Evolutionary conservation across 2,888 invertebrate species (phyloP).

Genomic region (Zygogramma bicolorata): DNA sequence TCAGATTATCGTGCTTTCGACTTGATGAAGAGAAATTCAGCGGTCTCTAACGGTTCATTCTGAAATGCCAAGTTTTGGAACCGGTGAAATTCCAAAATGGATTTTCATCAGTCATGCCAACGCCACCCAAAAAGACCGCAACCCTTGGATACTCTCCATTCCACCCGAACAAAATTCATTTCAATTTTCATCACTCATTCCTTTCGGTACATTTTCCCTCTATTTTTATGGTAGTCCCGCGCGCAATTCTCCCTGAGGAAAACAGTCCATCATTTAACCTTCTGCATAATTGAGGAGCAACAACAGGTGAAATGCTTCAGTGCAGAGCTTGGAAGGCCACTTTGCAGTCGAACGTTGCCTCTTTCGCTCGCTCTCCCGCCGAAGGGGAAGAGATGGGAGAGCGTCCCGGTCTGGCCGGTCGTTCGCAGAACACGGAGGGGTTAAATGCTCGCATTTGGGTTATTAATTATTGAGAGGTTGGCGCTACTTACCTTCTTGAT

Average conservation of each 20-base stretch:
- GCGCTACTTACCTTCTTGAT: slow-evolving; percentile 67
- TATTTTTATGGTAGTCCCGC: background rate
- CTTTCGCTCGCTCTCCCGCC: slow-evolving; percentile 28
- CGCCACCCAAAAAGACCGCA: too few species aligned
- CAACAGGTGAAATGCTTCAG: slow-evolving; percentile 60
- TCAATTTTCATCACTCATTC: background rate
- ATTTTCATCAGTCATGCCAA: too few species aligned
- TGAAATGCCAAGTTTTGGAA: too few species aligned
- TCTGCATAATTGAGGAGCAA: slow-evolving; percentile 59
- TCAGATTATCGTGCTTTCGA: too few species aligned
- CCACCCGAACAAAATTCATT: background rate
- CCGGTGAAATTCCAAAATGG: too few species aligned
- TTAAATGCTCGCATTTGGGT: slow-evolving; percentile 63
- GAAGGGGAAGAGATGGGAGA: background rate
- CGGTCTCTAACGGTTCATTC: too few species aligned
- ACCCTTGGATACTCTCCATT: background rate
- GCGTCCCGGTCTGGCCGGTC: background rate
- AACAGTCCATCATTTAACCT: slow-evolving; percentile 62
- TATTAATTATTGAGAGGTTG: slow-evolving; percentile 63
- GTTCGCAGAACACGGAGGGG: slow-evolving; percentile 52
- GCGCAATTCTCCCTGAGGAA: slow-evolving; percentile 49
- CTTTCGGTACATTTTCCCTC: slow-evolving; percentile 15
- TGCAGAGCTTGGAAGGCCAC: slow-evolving; percentile 43
- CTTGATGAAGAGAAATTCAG: too few species aligned
- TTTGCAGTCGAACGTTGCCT: slow-evolving; percentile 25